Conservation (phyloP, 2,888 invertebrate species). For the Elgonia sp. region DNA sequence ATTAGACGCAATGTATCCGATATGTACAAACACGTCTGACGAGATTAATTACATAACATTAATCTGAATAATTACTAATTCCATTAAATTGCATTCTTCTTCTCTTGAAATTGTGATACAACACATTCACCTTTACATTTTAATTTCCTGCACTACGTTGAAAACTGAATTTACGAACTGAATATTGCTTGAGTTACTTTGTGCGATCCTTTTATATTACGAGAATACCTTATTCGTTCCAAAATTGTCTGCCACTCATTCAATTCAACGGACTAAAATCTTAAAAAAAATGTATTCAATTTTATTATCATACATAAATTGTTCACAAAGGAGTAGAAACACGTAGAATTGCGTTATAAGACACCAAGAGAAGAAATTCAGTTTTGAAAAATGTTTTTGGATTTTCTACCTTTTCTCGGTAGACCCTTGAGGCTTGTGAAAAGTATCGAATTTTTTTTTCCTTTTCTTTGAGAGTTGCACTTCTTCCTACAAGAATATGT, state of each 20-base stretch:
- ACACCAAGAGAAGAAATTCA: slow-evolving; percentile 41
- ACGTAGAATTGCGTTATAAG: slow-evolving; percentile 31
- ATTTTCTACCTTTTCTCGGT: slow-evolving; percentile 56
- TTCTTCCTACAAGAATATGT: slow-evolving; percentile 57
- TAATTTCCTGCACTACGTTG: too few species aligned
- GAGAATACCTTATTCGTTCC: not conserved
- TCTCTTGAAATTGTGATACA: too few species aligned
- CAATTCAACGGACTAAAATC: not conserved
- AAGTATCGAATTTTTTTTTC: slow-evolving; percentile 50
- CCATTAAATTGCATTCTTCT: too few species aligned
- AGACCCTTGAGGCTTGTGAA: slow-evolving; percentile 66
- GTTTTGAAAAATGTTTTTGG: slow-evolving; percentile 67
- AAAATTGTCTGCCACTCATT: not conserved
- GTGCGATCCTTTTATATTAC: too few species aligned
- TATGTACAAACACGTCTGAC: slow-evolving; percentile 12
- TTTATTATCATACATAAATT: slow-evolving; percentile 22
- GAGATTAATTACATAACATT: slow-evolving; percentile 14
- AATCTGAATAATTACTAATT: not conserved
- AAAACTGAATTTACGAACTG: too few species aligned
- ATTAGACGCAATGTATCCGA: slow-evolving; percentile 34
- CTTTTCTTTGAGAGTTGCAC: slow-evolving; percentile 45
- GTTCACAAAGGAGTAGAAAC: slow-evolving; percentile 3
- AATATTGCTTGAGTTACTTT: too few species aligned
- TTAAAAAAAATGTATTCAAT: slow-evolving; percentile 9
- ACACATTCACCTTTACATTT: too few species aligned